Evolutionary conservation across 1,140 invertebrate genomes (phyloP).

Genomic region (Eumeta japonica): DNA sequence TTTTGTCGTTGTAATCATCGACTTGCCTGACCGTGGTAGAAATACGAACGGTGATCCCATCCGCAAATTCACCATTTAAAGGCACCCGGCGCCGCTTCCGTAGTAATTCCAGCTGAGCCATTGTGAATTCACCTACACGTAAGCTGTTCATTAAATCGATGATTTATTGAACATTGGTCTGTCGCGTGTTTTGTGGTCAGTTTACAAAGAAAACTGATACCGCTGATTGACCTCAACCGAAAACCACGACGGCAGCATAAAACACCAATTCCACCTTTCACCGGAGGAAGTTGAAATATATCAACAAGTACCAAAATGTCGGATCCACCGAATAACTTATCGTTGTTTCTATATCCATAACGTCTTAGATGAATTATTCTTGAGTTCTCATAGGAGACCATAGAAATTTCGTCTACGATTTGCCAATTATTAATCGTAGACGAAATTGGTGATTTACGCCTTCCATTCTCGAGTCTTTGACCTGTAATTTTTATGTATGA

Average conservation of each 20-base stretch:
- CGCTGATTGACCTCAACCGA: constrained; percentile 8
- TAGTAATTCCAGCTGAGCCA: constrained; percentile 6
- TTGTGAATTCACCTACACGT: constrained; percentile 15
- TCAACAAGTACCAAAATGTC: not conserved
- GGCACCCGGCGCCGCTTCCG: constrained; percentile 11
- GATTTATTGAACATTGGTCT: constrained; percentile 12
- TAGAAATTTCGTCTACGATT: not conserved
- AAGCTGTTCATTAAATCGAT: constrained; percentile 17
- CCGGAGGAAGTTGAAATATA: constrained; percentile 9
- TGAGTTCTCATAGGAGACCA: not conserved
- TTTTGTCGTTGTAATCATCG: constrained; percentile 16
- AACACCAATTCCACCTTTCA: constrained; percentile 3
- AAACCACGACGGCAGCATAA: not conserved
- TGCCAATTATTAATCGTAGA: constrained; percentile 1
- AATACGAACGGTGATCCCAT: constrained; percentile 17
- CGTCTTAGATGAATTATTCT: not conserved
- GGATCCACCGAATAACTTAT: not conserved
- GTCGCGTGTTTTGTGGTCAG: constrained; percentile 10
- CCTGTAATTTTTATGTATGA: not conserved
- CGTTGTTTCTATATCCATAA: not conserved
- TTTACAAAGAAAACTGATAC: constrained; percentile 12
- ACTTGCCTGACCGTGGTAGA: constrained; percentile 17
- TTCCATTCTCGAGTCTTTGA: not conserved
- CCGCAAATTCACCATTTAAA: constrained; percentile 13
- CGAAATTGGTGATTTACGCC: not conserved